Evolutionary conservation across 2,888 invertebrate genomes (phyloP), one percentile per base, ranked within the genome.

Genomic region (Clunio marinus): DNA sequence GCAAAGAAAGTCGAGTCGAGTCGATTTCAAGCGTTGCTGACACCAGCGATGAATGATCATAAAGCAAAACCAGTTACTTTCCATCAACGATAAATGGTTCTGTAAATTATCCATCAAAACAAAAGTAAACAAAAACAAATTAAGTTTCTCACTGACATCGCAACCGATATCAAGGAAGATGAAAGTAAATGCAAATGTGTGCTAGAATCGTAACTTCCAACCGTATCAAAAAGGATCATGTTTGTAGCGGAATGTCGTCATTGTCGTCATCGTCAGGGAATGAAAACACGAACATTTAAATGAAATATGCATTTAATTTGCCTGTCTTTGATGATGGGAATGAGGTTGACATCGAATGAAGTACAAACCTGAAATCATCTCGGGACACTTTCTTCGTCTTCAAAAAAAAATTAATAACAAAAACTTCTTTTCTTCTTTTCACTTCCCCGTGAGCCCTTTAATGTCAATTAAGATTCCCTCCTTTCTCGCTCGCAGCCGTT

Each of bases 81-180:
- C 10, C 41, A 15, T n/a, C 15, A 15, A 41, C 41, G 41, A 51
- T 51, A 51, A 58, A 60, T 65, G 51, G 41, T 65, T 65, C 28
- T 46, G 65, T 65, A 65, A 65, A 46, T 65, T 65, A 65, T 66
- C 55, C 55, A 55, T 66, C 55, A 66, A 66, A 66, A 55, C 55
- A 66, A 66, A 55, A 66, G 28, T 63, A 63, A 63, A 63, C 63
- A 63, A 63, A 45, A 32, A 41, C 17, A 35, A 51, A 51, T 51
- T 51, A 51, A 51, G 17, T 51, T 51, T 51, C 51, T 51, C 17
- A 22, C 10, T 41, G 41, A 41, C 41, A 32, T 32, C 10, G 32
- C 32, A 32, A 4, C 10, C 5, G 32, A 32, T 32, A 7, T 7
- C 4, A 32, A 32, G 51, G 20, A 51, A 15, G 51, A 51, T 17